phyloP scores from a whole-genome alignment of 2,888 invertebrate species.

The Drosophila mercatorum region DNA sequence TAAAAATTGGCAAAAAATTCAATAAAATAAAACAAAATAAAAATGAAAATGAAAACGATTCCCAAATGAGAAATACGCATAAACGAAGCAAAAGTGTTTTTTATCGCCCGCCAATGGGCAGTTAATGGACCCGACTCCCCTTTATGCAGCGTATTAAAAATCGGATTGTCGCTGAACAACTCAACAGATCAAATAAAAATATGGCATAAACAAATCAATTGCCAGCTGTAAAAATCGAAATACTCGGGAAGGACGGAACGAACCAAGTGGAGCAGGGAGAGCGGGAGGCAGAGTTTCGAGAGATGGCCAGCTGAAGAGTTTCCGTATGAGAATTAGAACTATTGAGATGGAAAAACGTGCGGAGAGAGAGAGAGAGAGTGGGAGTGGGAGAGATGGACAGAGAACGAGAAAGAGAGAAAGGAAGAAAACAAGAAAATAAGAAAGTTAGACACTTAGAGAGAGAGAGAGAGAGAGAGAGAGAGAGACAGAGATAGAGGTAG shows the following conservation, averaged over 20 bases:
- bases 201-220: slow-evolving; percentile 56
- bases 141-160: slow-evolving; percentile 47
- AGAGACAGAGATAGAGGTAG: no score
- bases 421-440: no score
- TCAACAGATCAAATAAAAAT: slow-evolving; percentile 33
- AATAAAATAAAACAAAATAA: slow-evolving; percentile 46
- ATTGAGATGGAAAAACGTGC: no score
- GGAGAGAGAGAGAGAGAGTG: background rate
- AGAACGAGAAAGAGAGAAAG: no score
- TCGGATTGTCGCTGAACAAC: slow-evolving; percentile 6
- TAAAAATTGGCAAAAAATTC: slow-evolving; percentile 34
- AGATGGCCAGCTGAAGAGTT: background rate
- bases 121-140: slow-evolving; percentile 32
- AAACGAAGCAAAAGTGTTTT: slow-evolving; percentile 48
- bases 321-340: background rate
- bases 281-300: no score
- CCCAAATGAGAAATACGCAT: slow-evolving; percentile 69
- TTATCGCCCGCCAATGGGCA: slow-evolving; percentile 21
- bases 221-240: slow-evolving; percentile 32
- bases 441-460: no score
- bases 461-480: background rate
- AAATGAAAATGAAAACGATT: slow-evolving; percentile 23
- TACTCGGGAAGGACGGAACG: background rate
- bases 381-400: background rate
- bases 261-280: background rate